Evolutionary conservation across 35 echinoderm and acorn worm genomes (phyloP), one percentile per base, ranked within the genome.

Genomic region (Apostichopus californicus): DNA sequence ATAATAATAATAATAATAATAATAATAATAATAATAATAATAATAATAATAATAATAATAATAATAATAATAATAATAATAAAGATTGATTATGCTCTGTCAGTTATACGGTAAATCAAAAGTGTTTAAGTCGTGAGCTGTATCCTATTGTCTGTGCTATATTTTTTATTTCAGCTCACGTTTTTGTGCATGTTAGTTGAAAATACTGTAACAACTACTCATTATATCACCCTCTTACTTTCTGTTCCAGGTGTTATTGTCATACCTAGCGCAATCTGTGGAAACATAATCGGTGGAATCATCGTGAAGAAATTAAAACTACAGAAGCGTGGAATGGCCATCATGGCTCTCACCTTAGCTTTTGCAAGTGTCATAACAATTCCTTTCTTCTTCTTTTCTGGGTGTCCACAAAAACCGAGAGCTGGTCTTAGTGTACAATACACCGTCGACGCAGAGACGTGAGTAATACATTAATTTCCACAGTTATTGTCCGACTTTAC

Each of bases 291-390:
- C 9, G 88, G 92, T 1, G 89, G 96, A 60, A 46, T 93, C 22
- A 88, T 95, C 61, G 94, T 98, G n/a, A 95, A 93, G 82, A 98
- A 95, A 65, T 68, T 93, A 46, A 93, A 95, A 84, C 86, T 98
- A 57, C 54, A 73, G 52, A 93, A 78, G 46, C 87, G 88, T 72
- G 96, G 96, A 8, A 87, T 88, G 81, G 94, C 94, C 23, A 78
- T 71, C 65, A 98, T 95, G 92, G 84, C 95, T 56, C 52, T 93
- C 2, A 90, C 87, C 13, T 17, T 98, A 2, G 86, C 92, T 13
- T 52, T 57, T 28, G 20, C 93, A 14, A 23, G 55, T 5, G 15
- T 95, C 8, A 46, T 93, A 4, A 53, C 92, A 6, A 58, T 78
- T 2, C 88, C 91, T 9, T 34, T 80, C 53, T 83, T 98, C 13